Conservation (phyloP, 2,113 vertebrate species). For the Loxodonta africana region DNA sequence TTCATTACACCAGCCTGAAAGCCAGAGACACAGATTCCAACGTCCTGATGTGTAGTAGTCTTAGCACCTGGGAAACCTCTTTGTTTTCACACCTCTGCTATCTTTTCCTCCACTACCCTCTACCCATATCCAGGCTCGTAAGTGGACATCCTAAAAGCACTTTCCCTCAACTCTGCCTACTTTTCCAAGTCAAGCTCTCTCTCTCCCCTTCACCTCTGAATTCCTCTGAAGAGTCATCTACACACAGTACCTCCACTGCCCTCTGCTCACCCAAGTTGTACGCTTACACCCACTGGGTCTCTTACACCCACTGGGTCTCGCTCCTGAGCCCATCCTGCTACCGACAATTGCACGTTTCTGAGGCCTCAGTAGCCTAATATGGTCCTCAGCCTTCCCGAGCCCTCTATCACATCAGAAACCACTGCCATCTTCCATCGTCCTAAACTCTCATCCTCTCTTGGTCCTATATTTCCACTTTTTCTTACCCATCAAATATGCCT, state of each 20-base stretch:
- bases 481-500: not conserved
- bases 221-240: not conserved
- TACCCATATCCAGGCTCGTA: not conserved
- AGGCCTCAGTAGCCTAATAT: not conserved
- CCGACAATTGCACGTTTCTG: not conserved
- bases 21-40: not conserved
- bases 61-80: no score
- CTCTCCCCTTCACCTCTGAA: not conserved
- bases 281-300: no score
- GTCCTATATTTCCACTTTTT: not conserved
- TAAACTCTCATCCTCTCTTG: no score
- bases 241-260: fast-evolving
- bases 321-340: not conserved
- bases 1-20: not conserved
- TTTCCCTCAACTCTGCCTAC: not conserved
- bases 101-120: not conserved
- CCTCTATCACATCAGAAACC: not conserved
- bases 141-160: not conserved
- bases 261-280: not conserved
- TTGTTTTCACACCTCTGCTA: fast-evolving
- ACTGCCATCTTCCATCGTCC: not conserved
- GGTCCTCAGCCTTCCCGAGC: not conserved
- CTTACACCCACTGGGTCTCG: no score
- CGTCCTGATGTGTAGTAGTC: fast-evolving
- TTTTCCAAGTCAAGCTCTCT: not conserved